phyloP scores from a whole-genome alignment of 2,888 invertebrate genomes.

The Brachylomia viminalis region DNA sequence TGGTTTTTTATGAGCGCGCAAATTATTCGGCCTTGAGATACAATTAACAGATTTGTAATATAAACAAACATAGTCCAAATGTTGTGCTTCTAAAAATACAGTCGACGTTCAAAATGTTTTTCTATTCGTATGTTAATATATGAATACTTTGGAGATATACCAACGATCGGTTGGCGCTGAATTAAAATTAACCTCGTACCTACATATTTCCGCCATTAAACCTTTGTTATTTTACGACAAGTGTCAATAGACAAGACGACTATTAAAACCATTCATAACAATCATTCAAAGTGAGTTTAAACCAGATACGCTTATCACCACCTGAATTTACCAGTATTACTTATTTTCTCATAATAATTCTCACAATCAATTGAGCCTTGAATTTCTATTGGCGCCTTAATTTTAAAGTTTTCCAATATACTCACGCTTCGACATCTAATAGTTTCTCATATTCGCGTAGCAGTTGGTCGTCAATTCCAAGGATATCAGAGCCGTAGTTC shows the following conservation, averaged over 20 bases:
- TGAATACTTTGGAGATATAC: constrained; percentile 41
- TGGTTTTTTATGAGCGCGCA: constrained; percentile 52
- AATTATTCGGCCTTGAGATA: constrained; percentile 69
- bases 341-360: constrained; percentile 38
- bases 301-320: constrained; percentile 2
- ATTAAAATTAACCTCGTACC: neutral
- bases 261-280: neutral
- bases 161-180: neutral
- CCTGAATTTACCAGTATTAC: constrained; percentile 45
- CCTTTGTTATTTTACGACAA: constrained; percentile 1
- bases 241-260: neutral
- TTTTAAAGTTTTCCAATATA: constrained; percentile 50
- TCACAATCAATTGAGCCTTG: constrained; percentile 35
- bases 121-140: constrained; percentile 41
- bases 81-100: constrained; percentile 56
- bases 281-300: neutral
- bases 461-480: constrained; percentile 95
- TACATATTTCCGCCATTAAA: neutral
- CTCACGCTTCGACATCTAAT: constrained; percentile 87
- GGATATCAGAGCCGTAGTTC: constrained; percentile 95
- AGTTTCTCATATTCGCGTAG: constrained; percentile 94
- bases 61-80: constrained; percentile 53
- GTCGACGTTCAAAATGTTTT: constrained; percentile 29
- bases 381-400: constrained; percentile 5
- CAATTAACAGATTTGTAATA: constrained; percentile 68